Percentiles rank a stretch among this genome's conserved stretches.
Conservation (phyloP, 1,140 invertebrate genomes). For the Drosophila aff. region DNA sequence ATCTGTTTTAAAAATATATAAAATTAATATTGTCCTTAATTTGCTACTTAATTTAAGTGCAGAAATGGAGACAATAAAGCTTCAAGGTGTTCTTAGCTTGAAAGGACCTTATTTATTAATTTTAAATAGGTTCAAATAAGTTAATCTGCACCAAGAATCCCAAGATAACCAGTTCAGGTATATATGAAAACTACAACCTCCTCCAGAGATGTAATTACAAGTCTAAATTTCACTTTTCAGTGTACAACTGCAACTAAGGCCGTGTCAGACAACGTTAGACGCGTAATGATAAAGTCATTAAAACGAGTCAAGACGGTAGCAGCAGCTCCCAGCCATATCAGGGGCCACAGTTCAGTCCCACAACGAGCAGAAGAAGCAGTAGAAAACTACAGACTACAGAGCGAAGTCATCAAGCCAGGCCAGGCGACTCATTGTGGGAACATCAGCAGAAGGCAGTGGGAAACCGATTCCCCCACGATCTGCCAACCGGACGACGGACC, state of each 20-base stretch:
- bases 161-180: neutral
- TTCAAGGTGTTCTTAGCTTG: no score
- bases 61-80: neutral
- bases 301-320: slow-evolving; percentile 58
- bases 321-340: slow-evolving; percentile 63
- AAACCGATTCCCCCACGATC: slow-evolving; percentile 30
- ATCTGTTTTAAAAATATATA: no score
- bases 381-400: slow-evolving; percentile 13
- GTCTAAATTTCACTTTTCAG: neutral
- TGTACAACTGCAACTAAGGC: slow-evolving; percentile 30
- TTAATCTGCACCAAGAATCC: neutral
- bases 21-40: no score
- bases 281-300: slow-evolving; percentile 78
- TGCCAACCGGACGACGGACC: slow-evolving; percentile 13
- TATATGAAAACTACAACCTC: no score
- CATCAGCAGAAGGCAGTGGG: slow-evolving; percentile 55
- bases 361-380: slow-evolving; percentile 1
- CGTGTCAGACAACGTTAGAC: slow-evolving; percentile 27
- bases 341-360: slow-evolving; percentile 69
- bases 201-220: neutral
- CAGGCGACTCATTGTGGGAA: slow-evolving; percentile 64
- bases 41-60: no score
- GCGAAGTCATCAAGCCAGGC: slow-evolving; percentile 66
- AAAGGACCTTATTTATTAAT: neutral
- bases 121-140: neutral